Conservation (phyloP, 2,797 vertebrate species). For the Neosalanx taihuensis region DNA sequence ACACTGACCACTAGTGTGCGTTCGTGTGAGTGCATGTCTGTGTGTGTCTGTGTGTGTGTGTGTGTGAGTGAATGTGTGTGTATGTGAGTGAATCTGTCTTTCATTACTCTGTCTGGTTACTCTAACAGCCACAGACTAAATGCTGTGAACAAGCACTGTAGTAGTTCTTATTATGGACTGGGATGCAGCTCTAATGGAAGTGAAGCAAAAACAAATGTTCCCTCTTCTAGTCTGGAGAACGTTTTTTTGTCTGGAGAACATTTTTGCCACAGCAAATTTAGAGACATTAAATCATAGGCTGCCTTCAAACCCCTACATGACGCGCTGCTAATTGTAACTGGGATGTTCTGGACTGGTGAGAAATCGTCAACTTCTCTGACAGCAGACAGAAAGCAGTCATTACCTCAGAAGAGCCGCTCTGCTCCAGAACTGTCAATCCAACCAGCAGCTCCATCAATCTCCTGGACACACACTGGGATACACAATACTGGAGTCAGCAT, state of each 20-base stretch:
- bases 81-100: constrained; percentile 4
- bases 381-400: not conserved
- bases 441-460: constrained; percentile 53
- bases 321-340: constrained; percentile 48
- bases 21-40: constrained; percentile 14
- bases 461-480: constrained; percentile 24
- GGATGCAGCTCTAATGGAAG: constrained; percentile 27
- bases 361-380: constrained; percentile 24
- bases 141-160: not conserved
- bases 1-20: constrained; percentile 23
- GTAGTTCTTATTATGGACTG: constrained; percentile 26
- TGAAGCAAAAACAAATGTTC: constrained; percentile 6
- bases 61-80: constrained; percentile 21
- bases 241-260: not conserved
- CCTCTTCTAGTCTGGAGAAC: constrained; percentile 9
- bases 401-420: constrained; percentile 28
- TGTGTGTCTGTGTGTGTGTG: constrained; percentile 20
- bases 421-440: constrained; percentile 56
- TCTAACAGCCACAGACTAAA: constrained; percentile 27
- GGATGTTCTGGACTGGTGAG: constrained; percentile 34
- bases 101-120: not conserved
- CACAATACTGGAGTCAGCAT: constrained; percentile 45
- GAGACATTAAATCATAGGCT: constrained; percentile 41
- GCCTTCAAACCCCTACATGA: constrained; percentile 40
- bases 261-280: constrained; percentile 26